Base-by-base conservation (phyloP, 1,140 invertebrate species). In the Zaprionus tsacasi region DNA sequence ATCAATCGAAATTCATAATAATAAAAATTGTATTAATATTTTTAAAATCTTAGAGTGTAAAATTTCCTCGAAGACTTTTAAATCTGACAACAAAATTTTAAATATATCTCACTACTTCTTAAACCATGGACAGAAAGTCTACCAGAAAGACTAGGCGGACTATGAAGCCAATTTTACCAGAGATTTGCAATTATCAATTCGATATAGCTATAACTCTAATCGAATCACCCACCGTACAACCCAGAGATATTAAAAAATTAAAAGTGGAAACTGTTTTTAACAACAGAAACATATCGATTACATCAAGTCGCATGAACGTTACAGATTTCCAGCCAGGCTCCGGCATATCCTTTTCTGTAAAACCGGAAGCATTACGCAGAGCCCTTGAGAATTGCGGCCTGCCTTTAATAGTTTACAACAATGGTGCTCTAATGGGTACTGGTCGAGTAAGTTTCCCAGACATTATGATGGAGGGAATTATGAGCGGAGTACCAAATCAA, bases 131-230 rank as follows among this genome's bases (percentile, higher is more conserved):
- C 35, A 52, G n/a, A 8, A 48, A 48, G 30, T 48, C 15, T 5
- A 57, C 10, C 1, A 35, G 7, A 35, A 35, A 2, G 10, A 35
- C 10, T 35, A 35, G 33, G 21, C 27, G 27, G 6, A 30, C 27
- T 2, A 30, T 30, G 27, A 30, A 30, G 27, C 17, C 17, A 2
- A n/a, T 50, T 25, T 50, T 25, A 15, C 40, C 40, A 15, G n/a
- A 15, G 3, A 50, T 6, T 1, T 36, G 40, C 2, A 64, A 36
- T 25, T 88, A 82, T 21, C 36, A 82, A 6, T 78, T 87, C 15
- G 80, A 82, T 27, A 17, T 78, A 6, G 15, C 82, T 6, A 64
- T 87, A 8, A 71, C 63, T 1, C 45, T 54, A 30, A 38, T 65
- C n/a, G 35, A 38, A 10, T 8, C 61, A 10, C 36, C 36, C n/a